These are phyloP conservation scores for Melopsittacus undulatus DNA, from an alignment of 2,797 vertebrate species.

Conservation along the genomic window DNA sequence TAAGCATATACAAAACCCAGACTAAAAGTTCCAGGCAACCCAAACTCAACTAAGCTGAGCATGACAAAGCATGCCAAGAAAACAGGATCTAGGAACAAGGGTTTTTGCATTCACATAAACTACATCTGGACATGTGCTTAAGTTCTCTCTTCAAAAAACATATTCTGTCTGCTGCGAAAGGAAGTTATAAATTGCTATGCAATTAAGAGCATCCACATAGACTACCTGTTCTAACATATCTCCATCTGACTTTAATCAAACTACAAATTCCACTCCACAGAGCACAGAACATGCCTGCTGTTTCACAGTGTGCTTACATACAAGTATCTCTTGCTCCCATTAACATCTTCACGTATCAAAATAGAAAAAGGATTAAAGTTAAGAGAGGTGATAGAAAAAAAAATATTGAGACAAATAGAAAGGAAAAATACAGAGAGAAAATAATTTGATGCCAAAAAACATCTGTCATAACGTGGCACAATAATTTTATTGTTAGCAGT, in stretches of 20 bases:
- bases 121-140: not conserved
- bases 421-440: not conserved
- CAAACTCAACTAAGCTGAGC: not conserved
- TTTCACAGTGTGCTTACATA: not conserved
- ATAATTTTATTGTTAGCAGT: not conserved
- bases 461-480: accelerated
- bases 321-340: not conserved
- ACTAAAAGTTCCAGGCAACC: not conserved
- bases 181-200: not conserved
- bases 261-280: not conserved
- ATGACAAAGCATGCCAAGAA: not conserved
- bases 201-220: not conserved
- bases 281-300: not conserved
- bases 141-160: not conserved
- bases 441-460: not conserved
- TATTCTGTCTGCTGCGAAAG: not conserved
- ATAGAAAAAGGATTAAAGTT: not conserved
- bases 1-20: not conserved
- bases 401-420: not conserved
- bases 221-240: not conserved
- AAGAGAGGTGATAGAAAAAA: not conserved
- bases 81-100: not conserved
- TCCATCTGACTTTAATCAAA: not conserved
- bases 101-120: not conserved
- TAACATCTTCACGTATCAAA: not conserved